Conservation (phyloP, 2,888 invertebrate genomes). For the Coelogynopora nodosa region DNA sequence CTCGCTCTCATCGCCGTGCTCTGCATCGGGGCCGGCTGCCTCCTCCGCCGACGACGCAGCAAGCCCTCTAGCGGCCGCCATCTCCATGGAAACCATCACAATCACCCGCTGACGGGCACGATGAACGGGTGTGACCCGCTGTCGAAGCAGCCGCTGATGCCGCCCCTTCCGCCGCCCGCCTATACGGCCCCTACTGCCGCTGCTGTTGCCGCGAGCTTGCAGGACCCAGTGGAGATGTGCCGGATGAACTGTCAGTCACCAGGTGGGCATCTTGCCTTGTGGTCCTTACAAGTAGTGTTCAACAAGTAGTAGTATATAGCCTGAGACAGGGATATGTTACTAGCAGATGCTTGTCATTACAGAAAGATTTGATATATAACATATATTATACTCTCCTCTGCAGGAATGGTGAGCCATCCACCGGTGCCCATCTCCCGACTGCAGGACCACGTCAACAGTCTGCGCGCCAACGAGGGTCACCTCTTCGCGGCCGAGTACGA, state of each 20-base stretch:
- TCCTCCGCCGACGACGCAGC: conserved; percentile 6
- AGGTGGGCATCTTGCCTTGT: conserved; percentile 59
- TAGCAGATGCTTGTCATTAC: too few species aligned
- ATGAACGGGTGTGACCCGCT: conserved; percentile 26
- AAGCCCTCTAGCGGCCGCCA: neutral
- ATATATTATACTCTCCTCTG: conserved; percentile 34
- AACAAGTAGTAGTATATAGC: neutral
- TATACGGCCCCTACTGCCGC: neutral
- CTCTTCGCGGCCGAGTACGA: conserved; percentile 43
- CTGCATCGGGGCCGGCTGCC: conserved; percentile 41
- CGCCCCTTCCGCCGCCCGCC: neutral
- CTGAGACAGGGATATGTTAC: too few species aligned
- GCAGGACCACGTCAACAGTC: conserved; percentile 29
- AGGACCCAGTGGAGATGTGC: conserved; percentile 89
- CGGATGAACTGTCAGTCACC: conserved; percentile 92
- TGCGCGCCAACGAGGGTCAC: conserved; percentile 38
- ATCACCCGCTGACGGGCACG: neutral
- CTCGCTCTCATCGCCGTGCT: conserved; percentile 36
- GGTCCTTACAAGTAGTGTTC: neutral
- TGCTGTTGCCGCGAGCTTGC: neutral
- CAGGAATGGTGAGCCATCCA: conserved; percentile 40
- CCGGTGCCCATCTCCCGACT: conserved; percentile 41
- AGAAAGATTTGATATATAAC: too few species aligned
- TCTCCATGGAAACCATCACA: neutral
- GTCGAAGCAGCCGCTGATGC: conserved; percentile 37